These are phyloP conservation scores for Porites lobata DNA, from an alignment of 92 coral and sea anemone genomes.

Conservation along the genomic window DNA sequence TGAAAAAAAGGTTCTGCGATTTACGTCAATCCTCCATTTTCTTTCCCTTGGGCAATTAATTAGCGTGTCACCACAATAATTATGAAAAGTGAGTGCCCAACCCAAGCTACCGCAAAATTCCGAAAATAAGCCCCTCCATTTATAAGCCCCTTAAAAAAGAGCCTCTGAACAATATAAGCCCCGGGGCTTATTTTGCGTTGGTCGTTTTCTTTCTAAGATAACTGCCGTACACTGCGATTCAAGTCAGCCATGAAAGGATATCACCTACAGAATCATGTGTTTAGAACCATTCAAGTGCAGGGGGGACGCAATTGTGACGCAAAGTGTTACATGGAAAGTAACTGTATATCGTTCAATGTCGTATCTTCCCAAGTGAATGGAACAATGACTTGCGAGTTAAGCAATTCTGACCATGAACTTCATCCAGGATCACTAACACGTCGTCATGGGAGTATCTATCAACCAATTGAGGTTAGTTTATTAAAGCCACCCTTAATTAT, in stretches of 20 bases:
- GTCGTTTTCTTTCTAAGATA: neutral
- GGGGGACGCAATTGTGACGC: neutral
- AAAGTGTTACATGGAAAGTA: constrained; percentile 4
- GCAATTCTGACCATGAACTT: constrained; percentile 21
- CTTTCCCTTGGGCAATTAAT: too few species aligned
- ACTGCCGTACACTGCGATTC: constrained; percentile 23
- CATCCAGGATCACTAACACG: neutral
- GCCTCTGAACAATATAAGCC: neutral
- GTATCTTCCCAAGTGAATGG: neutral
- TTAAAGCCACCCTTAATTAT: neutral
- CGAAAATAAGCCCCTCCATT: too few species aligned
- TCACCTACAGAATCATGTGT: constrained; percentile 4
- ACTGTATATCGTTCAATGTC: constrained; percentile 13
- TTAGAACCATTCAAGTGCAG: constrained; percentile 12
- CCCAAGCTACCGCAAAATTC: neutral
- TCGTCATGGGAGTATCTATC: neutral
- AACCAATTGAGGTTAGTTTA: constrained; percentile 9
- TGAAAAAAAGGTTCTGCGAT: too few species aligned
- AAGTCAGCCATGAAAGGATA: neutral
- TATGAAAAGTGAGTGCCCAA: too few species aligned
- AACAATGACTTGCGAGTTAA: neutral
- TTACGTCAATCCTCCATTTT: too few species aligned
- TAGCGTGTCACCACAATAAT: too few species aligned
- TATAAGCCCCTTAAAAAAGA: too few species aligned
- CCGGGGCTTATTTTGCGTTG: neutral